Conservation (phyloP, 2,113 vertebrate genomes). For the Coryphaenoides rupestris region DNA sequence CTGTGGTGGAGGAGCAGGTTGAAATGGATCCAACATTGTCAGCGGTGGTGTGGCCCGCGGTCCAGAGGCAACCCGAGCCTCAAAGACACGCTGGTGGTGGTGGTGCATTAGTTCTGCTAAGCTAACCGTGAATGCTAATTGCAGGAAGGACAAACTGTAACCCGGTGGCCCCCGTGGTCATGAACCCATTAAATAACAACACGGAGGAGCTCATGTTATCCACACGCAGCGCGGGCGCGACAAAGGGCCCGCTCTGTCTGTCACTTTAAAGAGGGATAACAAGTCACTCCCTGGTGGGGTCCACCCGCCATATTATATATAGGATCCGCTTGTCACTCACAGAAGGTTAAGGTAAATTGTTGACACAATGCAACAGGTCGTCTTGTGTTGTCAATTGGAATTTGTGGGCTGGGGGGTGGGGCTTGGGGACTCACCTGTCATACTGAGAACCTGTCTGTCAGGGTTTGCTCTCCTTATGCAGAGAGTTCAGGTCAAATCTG, state of each 20-base stretch:
- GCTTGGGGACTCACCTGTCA: neutral
- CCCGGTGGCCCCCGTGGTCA: slow-evolving; percentile 72
- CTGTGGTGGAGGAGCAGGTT: slow-evolving; percentile 53
- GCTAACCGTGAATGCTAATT: slow-evolving; percentile 90
- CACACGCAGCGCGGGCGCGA: slow-evolving; percentile 21
- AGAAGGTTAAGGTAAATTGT: slow-evolving; percentile 38
- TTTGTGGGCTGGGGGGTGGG: slow-evolving; percentile 38
- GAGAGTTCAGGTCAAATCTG: no score
- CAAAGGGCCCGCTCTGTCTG: slow-evolving; percentile 62
- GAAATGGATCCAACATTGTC: slow-evolving; percentile 68
- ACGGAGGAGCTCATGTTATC: slow-evolving; percentile 62
- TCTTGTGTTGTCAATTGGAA: slow-evolving; percentile 47
- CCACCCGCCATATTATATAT: neutral
- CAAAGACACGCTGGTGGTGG: slow-evolving; percentile 80
- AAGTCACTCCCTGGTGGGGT: slow-evolving; percentile 33
- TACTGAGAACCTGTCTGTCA: no score
- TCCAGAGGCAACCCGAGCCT: slow-evolving; percentile 81
- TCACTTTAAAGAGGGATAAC: slow-evolving; percentile 63
- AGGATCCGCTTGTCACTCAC: slow-evolving; percentile 48
- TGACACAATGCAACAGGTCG: slow-evolving; percentile 49
- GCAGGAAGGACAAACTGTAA: slow-evolving; percentile 83
- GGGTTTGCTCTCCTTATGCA: no score
- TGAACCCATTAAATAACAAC: slow-evolving; percentile 68
- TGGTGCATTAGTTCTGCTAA: slow-evolving; percentile 89
- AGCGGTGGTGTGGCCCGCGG: slow-evolving; percentile 61